A percentile compares a stretch with the other conserved stretches of the same genome.
Evolutionary conservation across 2,797 vertebrate species (phyloP).

Genomic region (Alfaro cultratus): DNA sequence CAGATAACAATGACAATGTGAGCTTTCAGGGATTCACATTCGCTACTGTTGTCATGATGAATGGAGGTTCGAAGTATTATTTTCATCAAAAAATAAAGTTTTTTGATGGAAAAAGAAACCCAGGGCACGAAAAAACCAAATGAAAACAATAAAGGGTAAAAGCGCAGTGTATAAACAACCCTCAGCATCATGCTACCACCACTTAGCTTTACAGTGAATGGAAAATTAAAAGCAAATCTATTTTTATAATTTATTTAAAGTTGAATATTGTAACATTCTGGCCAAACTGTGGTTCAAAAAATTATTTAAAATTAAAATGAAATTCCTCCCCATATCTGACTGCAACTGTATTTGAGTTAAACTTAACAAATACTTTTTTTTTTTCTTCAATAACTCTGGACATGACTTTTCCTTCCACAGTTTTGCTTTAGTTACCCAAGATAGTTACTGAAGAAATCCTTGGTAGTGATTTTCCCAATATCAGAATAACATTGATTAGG

Average conservation of each 20-base stretch:
- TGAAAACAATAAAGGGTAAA: too few relatives aligned
- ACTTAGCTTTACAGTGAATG: neutral
- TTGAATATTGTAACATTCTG: neutral
- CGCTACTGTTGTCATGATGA: neutral
- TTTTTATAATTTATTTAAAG: neutral
- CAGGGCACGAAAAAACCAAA: too few relatives aligned
- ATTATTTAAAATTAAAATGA: neutral
- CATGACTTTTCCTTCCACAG: neutral
- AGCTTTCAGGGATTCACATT: neutral
- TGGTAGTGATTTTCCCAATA: conserved; percentile 11
- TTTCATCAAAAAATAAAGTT: too few relatives aligned
- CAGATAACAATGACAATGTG: neutral
- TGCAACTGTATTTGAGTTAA: conserved; percentile 1
- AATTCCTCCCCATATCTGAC: neutral
- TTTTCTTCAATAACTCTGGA: neutral
- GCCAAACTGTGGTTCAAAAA: neutral
- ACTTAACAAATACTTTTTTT: neutral
- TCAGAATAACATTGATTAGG: conserved; percentile 24
- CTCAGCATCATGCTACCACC: neutral
- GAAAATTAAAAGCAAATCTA: neutral
- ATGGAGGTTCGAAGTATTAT: too few relatives aligned
- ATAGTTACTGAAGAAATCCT: conserved; percentile 1
- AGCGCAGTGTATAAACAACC: too few relatives aligned
- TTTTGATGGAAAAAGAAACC: too few relatives aligned
- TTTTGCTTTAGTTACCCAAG: neutral